Evolutionary conservation across 1,140 invertebrate genomes (phyloP).

Genomic region (Saccostrea cuccullata): DNA sequence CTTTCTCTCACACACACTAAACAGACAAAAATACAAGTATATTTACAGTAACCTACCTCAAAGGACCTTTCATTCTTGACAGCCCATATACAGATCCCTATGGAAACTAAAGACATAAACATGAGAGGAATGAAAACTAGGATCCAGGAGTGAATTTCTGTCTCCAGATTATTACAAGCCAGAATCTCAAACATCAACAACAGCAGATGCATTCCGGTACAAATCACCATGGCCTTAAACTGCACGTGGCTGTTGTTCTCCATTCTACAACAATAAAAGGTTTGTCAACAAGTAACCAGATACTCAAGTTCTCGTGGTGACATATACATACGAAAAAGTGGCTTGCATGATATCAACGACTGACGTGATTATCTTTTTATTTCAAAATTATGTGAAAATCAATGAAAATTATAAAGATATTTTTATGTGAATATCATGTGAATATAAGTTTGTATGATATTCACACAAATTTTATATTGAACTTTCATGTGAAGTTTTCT

Average conservation of each 20-base stretch:
- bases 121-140: constrained; percentile 97
- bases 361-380: too few relatives aligned
- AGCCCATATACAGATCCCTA: constrained; percentile 98
- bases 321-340: too few relatives aligned
- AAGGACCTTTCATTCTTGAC: constrained; percentile 93
- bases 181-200: constrained; percentile 97
- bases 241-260: constrained; percentile 97
- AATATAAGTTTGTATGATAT: too few relatives aligned
- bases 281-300: not conserved
- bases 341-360: too few relatives aligned
- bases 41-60: not conserved
- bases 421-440: too few relatives aligned
- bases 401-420: too few relatives aligned
- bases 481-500: too few relatives aligned
- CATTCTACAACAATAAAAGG: constrained; percentile 81
- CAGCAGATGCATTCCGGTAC: constrained; percentile 93
- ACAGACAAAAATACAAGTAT: not conserved
- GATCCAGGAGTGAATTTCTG: constrained; percentile 88
- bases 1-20: too few relatives aligned
- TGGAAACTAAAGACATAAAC: constrained; percentile 96
- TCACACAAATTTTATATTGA: too few relatives aligned
- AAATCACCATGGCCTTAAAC: constrained; percentile 98
- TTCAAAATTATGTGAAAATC: too few relatives aligned
- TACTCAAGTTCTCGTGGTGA: too few relatives aligned
- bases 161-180: constrained; percentile 96